Base-by-base conservation (phyloP, 2,888 invertebrate genomes). In the Artemia sinica region DNA sequence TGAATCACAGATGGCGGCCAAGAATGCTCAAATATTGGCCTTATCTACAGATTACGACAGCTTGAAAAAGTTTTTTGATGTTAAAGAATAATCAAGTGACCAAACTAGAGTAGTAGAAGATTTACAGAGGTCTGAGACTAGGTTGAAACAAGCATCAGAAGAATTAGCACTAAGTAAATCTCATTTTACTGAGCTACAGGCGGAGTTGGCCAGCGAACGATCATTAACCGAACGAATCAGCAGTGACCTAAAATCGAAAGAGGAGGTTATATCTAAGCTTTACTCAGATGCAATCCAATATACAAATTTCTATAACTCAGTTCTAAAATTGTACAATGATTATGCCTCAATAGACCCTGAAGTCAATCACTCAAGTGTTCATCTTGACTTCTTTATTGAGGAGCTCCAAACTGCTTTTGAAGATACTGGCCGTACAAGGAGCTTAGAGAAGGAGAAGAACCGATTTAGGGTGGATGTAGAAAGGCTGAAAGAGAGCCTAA, bases 191-290 rank as follows among this genome's bases (percentile, higher is more conserved):
- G 58, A 58, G 14, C 6, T 14, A 8, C n/a, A 7, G 58, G n/a
- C 6, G 6, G n/a, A 58, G n/a, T 58, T 58, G n/a, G 6, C n/a
- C 8, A 7, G n/a, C 8, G 58, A 58, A 14, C 58, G 58, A 14
- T n/a, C 58, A n/a, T 58, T 58, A 58, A 58, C n/a, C 14, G 58
- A 58, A 58, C n/a, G n/a, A n/a, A n/a, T 58, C n/a, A n/a, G 14
- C n/a, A 58, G 58, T 58, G 58, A n/a, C 14, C 9, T 58, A 14
- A 58, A 14, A 14, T 58, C 58, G n/a, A 5, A 14, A n/a, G 58
- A 58, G n/a, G 58, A 58, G 9, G n/a, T 58, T 14, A 14, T 58
- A 14, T 5, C 58, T 1, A n/a, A 58, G 58, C 58, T 58, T 7
- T 14, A 14, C n/a, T 8, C 58, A 14, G n/a, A 58, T n/a, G 14